Conservation (phyloP, 2,888 invertebrate species). For the Euplagia quadripunctaria region DNA sequence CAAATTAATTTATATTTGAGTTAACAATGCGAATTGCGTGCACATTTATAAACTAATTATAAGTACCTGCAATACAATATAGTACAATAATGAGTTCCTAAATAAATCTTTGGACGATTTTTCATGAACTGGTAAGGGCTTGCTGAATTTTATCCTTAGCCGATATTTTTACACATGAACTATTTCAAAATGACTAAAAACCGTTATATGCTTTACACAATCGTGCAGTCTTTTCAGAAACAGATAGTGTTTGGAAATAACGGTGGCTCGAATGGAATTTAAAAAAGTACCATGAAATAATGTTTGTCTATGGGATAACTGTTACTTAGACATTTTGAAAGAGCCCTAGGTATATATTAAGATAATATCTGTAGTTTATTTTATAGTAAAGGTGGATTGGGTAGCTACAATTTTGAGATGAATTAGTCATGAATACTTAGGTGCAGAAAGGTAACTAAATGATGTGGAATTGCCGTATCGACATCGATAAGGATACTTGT, state of each 20-base stretch:
- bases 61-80: slow-evolving; percentile 59
- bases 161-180: slow-evolving; percentile 23
- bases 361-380: background rate
- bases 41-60: slow-evolving; percentile 61
- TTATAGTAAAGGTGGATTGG: slow-evolving; percentile 16
- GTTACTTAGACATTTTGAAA: slow-evolving; percentile 21
- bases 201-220: background rate
- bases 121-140: slow-evolving; percentile 83
- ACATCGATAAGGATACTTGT: background rate
- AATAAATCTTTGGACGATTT: slow-evolving; percentile 81
- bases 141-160: slow-evolving; percentile 48
- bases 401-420: slow-evolving; percentile 40
- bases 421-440: too few relatives aligned
- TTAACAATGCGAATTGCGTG: slow-evolving; percentile 67
- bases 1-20: slow-evolving; percentile 69
- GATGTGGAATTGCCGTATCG: background rate
- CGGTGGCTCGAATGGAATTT: background rate
- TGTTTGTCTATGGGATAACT: slow-evolving; percentile 13
- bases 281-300: background rate
- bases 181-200: background rate
- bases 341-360: background rate
- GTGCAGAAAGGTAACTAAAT: background rate
- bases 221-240: too few relatives aligned
- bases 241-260: too few relatives aligned
- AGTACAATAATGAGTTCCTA: slow-evolving; percentile 61